These are phyloP conservation scores for Nesoenas mayeri DNA, from an alignment of 2,113 vertebrate genomes.

Conservation along the genomic window DNA sequence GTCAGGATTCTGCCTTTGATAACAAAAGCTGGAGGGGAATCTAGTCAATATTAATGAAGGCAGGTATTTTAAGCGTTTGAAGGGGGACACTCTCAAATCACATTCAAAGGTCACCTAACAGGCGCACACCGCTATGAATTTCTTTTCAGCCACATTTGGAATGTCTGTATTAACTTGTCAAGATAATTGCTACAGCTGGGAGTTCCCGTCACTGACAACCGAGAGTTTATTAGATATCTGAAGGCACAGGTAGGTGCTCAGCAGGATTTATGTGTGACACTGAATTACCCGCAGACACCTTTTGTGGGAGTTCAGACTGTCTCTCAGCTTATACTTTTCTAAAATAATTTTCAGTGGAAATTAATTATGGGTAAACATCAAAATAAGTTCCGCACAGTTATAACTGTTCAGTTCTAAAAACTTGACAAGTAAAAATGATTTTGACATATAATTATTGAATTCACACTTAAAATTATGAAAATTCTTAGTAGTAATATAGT, in stretches of 20 bases:
- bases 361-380: background rate
- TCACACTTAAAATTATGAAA: background rate
- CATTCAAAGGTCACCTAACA: background rate
- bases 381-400: background rate
- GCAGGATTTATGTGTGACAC: slow-evolving; percentile 11
- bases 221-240: background rate
- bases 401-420: background rate
- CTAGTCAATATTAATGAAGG: background rate
- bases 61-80: background rate
- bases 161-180: slow-evolving; percentile 23
- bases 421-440: background rate
- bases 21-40: background rate
- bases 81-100: background rate
- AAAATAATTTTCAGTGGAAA: background rate
- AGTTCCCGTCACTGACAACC: background rate
- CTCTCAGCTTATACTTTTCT: background rate
- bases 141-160: slow-evolving; percentile 3
- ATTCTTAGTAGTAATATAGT: background rate
- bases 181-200: slow-evolving; percentile 48
- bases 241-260: background rate
- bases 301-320: background rate
- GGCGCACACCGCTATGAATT: background rate
- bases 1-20: background rate
- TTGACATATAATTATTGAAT: background rate
- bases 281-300: background rate